Conservation (phyloP, 2,888 invertebrate species). For the Cephus rjabovi region DNA sequence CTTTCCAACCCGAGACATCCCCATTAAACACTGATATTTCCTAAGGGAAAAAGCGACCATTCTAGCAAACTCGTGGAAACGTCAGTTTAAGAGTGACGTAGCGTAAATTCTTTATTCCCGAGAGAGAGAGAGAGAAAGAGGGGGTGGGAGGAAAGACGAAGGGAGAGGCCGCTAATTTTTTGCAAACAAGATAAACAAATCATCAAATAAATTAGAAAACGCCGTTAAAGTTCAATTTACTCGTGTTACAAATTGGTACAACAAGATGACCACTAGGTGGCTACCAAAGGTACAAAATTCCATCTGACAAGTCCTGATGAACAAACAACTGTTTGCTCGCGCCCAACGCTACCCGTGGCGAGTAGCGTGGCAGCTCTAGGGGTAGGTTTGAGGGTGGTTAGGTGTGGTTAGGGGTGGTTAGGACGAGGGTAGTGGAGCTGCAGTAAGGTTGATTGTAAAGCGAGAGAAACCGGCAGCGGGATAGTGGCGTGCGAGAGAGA, state of each 20-base stretch:
- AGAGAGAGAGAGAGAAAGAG: background rate
- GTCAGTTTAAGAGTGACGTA: background rate
- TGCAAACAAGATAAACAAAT: background rate
- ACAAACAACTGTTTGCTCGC: slow-evolving; percentile 56
- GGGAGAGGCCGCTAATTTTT: background rate
- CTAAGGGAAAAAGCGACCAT: background rate
- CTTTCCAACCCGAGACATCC: background rate
- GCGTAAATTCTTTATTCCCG: background rate
- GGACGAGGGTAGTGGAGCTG: slow-evolving; percentile 42
- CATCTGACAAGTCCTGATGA: slow-evolving; percentile 12
- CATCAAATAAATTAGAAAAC: background rate
- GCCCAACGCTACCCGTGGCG: slow-evolving; percentile 34
- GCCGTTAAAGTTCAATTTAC: too few relatives aligned
- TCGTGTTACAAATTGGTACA: background rate
- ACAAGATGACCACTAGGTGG: background rate
- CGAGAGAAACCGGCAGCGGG: slow-evolving; percentile 33
- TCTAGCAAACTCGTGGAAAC: background rate
- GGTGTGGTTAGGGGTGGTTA: slow-evolving; percentile 23
- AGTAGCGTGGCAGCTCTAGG: background rate
- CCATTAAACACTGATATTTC: background rate
- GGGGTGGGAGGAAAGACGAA: too few relatives aligned
- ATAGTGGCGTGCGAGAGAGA: slow-evolving; percentile 33
- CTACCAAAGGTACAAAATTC: background rate
- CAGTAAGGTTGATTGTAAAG: slow-evolving; percentile 60
- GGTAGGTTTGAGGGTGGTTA: slow-evolving; percentile 16